Base-by-base conservation (phyloP, 2,888 invertebrate genomes). In the Lycia hirtaria region DNA sequence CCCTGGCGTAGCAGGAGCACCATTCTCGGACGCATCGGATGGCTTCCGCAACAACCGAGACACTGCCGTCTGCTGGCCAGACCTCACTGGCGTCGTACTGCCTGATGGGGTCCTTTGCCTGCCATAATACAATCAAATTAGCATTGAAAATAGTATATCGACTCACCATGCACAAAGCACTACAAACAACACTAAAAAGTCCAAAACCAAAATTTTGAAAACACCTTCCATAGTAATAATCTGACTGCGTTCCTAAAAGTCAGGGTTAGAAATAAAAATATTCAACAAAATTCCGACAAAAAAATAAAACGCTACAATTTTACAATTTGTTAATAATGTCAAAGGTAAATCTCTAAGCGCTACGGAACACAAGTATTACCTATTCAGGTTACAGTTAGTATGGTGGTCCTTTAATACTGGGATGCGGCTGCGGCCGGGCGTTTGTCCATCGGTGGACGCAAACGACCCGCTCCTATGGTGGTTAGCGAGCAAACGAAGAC, bases 101-200 rank as follows among this genome's bases (percentile, higher is more conserved):
- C 96, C 96, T 52, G 96, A 96, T 50, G 96, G 95, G 67, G 96
- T 96, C 80, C 95, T 93, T 83, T 95, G 95, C 88, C 96, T 96
- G 83, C 64, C 53, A 58, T 65, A 62, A 61, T 52, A 67, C 15
- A 17, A 32, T 37, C 32, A 28, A 4, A 51, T 70, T 66, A 75
- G 57, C 44, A 68, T 26, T 38, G 26, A 44, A 44, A 24, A 49
- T 49, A 56, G 7, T 33, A 30, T 22, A 20, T 40, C 41, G 2
- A 15, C 15, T 26, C 26, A 56, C 56, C 73, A 68, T 68, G 69
- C 78, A 43, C 48, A 75, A 78, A 73, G 64, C 69, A 48, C 62
- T 64, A 65, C 49, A 60, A 57, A 62, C 44, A 61, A 56, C 57
- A 50, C 38, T 60, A 65, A 58, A 60, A 9, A 56, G 56, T 64